Percentiles rank a stretch among this genome's conserved stretches.
Evolutionary conservation across 2,797 vertebrate genomes (phyloP).

Genomic region (Melanogrammus aeglefinus): DNA sequence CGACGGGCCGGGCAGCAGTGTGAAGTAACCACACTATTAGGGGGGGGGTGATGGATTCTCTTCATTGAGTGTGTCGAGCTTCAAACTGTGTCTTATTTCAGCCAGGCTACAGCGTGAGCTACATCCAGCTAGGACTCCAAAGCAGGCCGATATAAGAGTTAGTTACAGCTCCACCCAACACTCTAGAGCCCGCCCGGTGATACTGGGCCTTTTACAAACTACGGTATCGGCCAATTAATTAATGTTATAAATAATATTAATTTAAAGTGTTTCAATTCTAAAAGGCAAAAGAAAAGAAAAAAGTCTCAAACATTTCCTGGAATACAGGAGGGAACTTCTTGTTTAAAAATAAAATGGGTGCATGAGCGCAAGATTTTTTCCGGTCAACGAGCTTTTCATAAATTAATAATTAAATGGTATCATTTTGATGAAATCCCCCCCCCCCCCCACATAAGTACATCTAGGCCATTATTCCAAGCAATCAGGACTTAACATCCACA

Average conservation of each 20-base stretch:
- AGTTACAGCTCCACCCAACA: too few species aligned
- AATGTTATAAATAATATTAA: too few species aligned
- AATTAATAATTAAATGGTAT: background rate
- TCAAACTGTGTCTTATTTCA: too few species aligned
- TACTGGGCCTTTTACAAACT: too few species aligned
- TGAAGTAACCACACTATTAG: slow-evolving; percentile 34
- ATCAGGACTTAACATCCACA: slow-evolving; percentile 28
- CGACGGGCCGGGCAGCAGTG: slow-evolving; percentile 19
- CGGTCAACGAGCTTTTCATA: background rate
- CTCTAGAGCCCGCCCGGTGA: too few species aligned
- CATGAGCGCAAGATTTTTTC: background rate
- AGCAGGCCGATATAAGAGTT: too few species aligned
- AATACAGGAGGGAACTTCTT: background rate
- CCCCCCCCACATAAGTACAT: background rate
- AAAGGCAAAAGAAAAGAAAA: background rate
- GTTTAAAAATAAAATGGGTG: background rate
- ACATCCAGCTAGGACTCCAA: too few species aligned
- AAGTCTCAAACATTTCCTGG: background rate
- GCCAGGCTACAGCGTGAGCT: too few species aligned
- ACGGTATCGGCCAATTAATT: too few species aligned
- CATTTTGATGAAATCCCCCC: background rate
- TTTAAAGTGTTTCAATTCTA: too few species aligned
- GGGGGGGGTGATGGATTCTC: slow-evolving; percentile 39
- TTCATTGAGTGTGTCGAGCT: slow-evolving; percentile 38
- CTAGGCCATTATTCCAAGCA: slow-evolving; percentile 29